phyloP scores from a whole-genome alignment of 2,797 vertebrate genomes.

The Dromococcyx pavoninus region DNA sequence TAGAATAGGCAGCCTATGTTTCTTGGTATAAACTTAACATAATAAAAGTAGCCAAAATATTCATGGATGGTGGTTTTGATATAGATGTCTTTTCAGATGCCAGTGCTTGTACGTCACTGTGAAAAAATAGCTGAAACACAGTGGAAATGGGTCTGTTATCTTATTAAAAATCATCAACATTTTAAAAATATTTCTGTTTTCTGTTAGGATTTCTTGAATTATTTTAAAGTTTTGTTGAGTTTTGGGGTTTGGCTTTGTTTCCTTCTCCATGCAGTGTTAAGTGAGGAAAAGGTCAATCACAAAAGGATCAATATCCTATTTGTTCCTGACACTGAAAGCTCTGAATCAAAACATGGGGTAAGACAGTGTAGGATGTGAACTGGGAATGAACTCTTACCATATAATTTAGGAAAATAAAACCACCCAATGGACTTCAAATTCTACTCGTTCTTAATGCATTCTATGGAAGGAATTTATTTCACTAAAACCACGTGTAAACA shows the following conservation, averaged over 20 bases:
- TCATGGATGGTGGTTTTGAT: neutral
- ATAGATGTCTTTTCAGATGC: neutral
- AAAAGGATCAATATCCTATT: neutral
- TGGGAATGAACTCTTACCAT: neutral
- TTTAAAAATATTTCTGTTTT: neutral
- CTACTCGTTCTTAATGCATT: neutral
- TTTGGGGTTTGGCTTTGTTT: neutral
- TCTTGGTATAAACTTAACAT: neutral
- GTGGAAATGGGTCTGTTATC: neutral
- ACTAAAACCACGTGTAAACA: neutral
- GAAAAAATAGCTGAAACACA: neutral
- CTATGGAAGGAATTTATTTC: neutral
- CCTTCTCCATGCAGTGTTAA: rapidly evolving
- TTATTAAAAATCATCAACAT: neutral
- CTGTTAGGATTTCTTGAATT: neutral
- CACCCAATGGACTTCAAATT: neutral
- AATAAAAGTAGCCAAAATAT: neutral
- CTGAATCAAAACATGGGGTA: neutral
- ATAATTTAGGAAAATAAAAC: neutral
- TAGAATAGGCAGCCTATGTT: neutral
- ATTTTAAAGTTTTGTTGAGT: neutral
- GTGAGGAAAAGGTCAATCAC: neutral
- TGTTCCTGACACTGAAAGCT: neutral
- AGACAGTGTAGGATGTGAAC: neutral
- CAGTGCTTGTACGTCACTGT: neutral